These are phyloP conservation scores for Yponomeuta cagnagella DNA, from an alignment of 2,888 invertebrate species.

Conservation along the genomic window DNA sequence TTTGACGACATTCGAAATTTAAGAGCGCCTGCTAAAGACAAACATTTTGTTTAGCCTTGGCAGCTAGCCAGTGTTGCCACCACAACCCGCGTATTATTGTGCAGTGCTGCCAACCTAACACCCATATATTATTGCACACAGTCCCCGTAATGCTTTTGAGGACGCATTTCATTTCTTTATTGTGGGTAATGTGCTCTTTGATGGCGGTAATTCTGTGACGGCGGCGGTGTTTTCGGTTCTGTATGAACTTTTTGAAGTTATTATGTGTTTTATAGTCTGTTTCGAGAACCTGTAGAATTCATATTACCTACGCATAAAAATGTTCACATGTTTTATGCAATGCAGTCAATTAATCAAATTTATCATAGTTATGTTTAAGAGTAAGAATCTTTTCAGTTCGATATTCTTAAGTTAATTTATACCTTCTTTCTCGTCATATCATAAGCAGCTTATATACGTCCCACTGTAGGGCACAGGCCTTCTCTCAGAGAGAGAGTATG, in stretches of 20 bases:
- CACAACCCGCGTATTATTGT: slow-evolving; percentile 2
- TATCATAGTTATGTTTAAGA: no score
- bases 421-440: no score
- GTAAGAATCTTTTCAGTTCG: no score
- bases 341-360: background rate
- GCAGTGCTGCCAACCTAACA: slow-evolving; percentile 6
- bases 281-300: background rate
- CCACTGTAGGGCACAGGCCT: no score
- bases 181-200: slow-evolving; percentile 7
- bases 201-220: slow-evolving; percentile 1
- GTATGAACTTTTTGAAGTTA: background rate
- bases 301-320: background rate
- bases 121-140: slow-evolving; percentile 7
- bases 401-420: no score
- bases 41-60: background rate
- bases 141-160: slow-evolving; percentile 2
- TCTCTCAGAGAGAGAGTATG: no score
- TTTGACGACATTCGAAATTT: background rate
- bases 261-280: background rate
- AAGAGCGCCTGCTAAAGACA: background rate
- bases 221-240: background rate
- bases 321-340: background rate
- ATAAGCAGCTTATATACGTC: no score
- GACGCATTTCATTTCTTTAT: background rate
- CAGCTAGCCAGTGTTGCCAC: background rate